phyloP scores from a whole-genome alignment of 2,113 vertebrate species.

The Gavia stellata region DNA sequence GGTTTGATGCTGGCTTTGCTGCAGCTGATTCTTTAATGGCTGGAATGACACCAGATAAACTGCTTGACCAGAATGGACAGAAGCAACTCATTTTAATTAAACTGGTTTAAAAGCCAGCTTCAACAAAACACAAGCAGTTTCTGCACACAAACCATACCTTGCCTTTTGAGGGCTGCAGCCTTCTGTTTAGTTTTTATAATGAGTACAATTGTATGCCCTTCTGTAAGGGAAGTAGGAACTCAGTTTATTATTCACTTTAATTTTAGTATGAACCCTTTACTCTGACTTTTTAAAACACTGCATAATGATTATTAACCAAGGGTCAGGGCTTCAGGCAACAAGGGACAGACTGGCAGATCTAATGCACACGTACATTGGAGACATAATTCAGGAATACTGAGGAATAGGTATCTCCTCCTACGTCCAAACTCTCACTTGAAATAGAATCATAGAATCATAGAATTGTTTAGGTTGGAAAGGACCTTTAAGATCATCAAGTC shows the following conservation, averaged over 20 bases:
- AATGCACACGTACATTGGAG: neutral
- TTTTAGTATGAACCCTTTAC: neutral
- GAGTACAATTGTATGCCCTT: neutral
- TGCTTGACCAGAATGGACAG: neutral
- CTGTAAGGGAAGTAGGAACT: neutral
- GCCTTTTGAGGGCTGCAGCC: neutral
- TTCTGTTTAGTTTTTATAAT: neutral
- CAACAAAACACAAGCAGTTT: neutral
- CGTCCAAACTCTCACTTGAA: neutral
- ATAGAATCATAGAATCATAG: too few relatives aligned
- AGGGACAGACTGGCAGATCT: neutral
- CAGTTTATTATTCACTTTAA: neutral
- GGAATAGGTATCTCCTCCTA: neutral
- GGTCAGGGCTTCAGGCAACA: neutral
- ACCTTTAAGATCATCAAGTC: too few relatives aligned
- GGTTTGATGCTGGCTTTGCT: neutral
- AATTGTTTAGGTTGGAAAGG: too few relatives aligned
- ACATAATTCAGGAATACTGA: neutral
- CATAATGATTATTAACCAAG: neutral
- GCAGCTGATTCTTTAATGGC: neutral
- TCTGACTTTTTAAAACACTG: neutral
- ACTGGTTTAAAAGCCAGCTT: neutral
- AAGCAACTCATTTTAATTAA: neutral
- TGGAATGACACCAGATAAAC: neutral
- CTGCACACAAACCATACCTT: neutral